Base-by-base conservation (phyloP, 2,113 vertebrate species). In the Gobio gobio region DNA sequence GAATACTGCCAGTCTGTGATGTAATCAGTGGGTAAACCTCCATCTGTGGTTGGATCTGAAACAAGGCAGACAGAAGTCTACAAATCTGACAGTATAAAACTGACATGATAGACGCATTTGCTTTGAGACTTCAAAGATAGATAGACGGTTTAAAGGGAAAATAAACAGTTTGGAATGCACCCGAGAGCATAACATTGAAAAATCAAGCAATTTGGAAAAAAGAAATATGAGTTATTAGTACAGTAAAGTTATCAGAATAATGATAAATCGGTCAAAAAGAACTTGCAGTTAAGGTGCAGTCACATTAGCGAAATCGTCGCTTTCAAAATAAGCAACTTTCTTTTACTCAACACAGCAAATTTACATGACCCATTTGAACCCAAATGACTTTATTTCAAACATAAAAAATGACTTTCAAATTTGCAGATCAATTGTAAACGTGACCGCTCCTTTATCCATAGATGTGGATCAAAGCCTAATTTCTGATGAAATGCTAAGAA, bases 41-140 rank as follows among this genome's bases (percentile, higher is more conserved):
- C 84, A 66, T 86, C 87, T 88, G 87, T 81, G 63, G 51, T 14
- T 29, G 78, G 83, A 76, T 85, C 36, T 75, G 29, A 45, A 47
- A 77, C 59, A 1, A 40, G 72, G 72, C 36, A 74, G 56, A 49
- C 83, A 78, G 83, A 47, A 14, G 40, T 14, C 70, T 73, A 24
- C 70, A 73, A 72, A 5, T 72, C 40, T 45, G 40, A 43, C 68
- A 45, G 36, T 10, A 70, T 72, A 8, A 73, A 73, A 73, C 70
- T 73, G 70, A 43, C 59, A n/a, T 47, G 74, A 83, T 16, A 72
- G 18, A 47, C 63, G 29, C 59, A 56, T 56, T 22, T 26, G 33
- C 45, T 47, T 56, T 26, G 51, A 12, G 68, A 47, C 22, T 24
- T 26, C 43, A 47, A 47, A 47, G 70, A 73, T 8, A 14, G 12